phyloP scores from a whole-genome alignment of 2,888 invertebrate species.

The Pammene fasciana region DNA sequence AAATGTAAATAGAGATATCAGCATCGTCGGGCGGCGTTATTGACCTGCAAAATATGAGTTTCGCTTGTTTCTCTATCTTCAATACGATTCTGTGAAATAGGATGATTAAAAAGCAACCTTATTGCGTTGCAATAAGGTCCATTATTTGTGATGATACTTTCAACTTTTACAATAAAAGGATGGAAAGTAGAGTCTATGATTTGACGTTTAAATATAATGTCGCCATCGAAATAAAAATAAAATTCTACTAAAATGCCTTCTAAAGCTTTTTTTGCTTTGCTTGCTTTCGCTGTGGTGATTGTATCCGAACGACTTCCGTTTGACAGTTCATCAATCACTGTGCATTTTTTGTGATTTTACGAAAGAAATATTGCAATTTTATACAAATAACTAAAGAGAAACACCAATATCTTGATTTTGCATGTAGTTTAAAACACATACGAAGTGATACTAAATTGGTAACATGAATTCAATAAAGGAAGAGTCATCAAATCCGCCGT shows the following conservation, averaged over 20 bases:
- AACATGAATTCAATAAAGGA: conserved; percentile 26
- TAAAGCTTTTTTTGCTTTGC: no score
- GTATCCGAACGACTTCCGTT: conserved; percentile 5
- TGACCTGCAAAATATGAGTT: conserved; percentile 25
- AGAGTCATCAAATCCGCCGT: conserved; percentile 9
- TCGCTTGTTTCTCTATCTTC: not conserved
- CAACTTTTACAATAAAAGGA: not conserved
- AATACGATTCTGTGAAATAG: fast-evolving
- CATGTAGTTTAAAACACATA: not conserved
- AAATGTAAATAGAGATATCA: conserved; percentile 38
- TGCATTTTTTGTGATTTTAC: not conserved
- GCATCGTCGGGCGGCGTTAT: conserved; percentile 28
- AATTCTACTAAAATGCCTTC: not conserved
- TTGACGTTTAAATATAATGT: conserved; percentile 9
- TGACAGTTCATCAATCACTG: conserved; percentile 22
- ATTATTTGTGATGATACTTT: not conserved
- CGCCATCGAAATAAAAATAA: conserved; percentile 4
- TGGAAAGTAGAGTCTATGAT: not conserved
- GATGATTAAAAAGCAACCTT: not conserved
- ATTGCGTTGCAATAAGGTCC: not conserved
- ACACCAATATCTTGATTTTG: not conserved
- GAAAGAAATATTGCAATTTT: not conserved
- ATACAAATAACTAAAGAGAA: not conserved
- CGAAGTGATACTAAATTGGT: not conserved
- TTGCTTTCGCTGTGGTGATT: not conserved